Evolutionary conservation across 2,888 invertebrate species (phyloP), one percentile per base, ranked within the genome.

Genomic region (Fissipunctia ypsillon): DNA sequence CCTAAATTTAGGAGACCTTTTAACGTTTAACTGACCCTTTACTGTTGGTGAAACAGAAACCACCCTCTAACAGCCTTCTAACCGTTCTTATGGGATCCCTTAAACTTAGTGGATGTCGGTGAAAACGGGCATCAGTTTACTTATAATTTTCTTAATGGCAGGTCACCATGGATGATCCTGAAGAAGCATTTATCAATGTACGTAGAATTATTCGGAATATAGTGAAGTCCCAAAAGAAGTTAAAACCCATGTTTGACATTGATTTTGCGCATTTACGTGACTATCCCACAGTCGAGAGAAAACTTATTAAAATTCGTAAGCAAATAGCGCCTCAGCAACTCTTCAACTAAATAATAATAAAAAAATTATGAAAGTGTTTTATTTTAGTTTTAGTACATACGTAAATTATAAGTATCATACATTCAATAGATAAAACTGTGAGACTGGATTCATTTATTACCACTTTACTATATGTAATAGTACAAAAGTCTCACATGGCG

Each of bases 221-320:
- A 66, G 90, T 94, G 9, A 89, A 91, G 22, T 88, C 90, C 0
- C 95, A 96, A 82, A 90, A 87, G 10, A 68, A 48, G 16, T 71
- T 94, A 1, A 89, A 88, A 66, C 95, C 96, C 43, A 93, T 96
- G 94, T 94, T 95, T 67, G 93, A 95, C 75, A 93, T 94, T 54
- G 91, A 96, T 68, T 95, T 95, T 79, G 79, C 90, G 2, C 91
- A 93, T 68, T 73, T 90, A 50, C 54, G 73, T 0, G 72, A 91
- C 65, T 93, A 93, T 76, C 91, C 93, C 2, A 89, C 88, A 19
- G 90, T 93, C 22, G 77, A 94, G 73, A 89, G 88, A 52, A 91
- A 89, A 78, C 78, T 95, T 12, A 73, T 79, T 0, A 85, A 80
- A 5, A 94, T 96, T 82, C 89, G 91, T 50, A 87, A 91, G n/a